These are phyloP conservation scores for Hypolimnas misippus DNA, from an alignment of 2,888 invertebrate genomes.

Conservation along the genomic window DNA sequence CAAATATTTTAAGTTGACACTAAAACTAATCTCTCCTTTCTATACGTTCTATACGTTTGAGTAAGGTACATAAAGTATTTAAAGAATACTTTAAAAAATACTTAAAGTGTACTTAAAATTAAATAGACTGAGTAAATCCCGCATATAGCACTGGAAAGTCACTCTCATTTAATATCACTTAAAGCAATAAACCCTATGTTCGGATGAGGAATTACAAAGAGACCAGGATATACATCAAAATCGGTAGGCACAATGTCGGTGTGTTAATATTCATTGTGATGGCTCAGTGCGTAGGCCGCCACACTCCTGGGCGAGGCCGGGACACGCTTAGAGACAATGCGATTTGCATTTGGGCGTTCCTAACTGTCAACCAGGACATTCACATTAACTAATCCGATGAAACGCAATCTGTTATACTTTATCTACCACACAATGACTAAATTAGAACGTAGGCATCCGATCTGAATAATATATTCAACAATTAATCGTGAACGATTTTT, in stretches of 20 bases:
- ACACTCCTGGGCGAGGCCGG: conserved; percentile 66
- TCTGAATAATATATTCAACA: conserved; percentile 1
- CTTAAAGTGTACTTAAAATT: too few species aligned
- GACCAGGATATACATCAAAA: conserved; percentile 55
- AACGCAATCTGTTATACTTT: conserved; percentile 30
- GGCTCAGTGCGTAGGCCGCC: conserved; percentile 69
- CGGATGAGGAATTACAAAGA: conserved; percentile 45
- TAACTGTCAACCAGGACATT: conserved; percentile 79
- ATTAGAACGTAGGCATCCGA: conserved; percentile 25
- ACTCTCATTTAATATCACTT: too few species aligned
- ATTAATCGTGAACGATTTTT: background rate
- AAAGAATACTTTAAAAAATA: too few species aligned
- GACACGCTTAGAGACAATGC: conserved; percentile 78
- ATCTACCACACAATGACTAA: conserved; percentile 29
- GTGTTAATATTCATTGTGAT: conserved; percentile 79
- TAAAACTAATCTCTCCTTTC: too few species aligned
- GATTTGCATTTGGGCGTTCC: conserved; percentile 80
- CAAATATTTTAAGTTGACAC: too few species aligned
- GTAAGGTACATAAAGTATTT: too few species aligned
- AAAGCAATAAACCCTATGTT: too few species aligned
- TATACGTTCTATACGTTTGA: too few species aligned
- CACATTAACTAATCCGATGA: conserved; percentile 70
- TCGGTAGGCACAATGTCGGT: conserved; percentile 59
- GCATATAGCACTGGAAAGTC: too few species aligned
- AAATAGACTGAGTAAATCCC: too few species aligned